phyloP scores from a whole-genome alignment of 2,113 vertebrate genomes.

The Dendrocopos noguchii region DNA sequence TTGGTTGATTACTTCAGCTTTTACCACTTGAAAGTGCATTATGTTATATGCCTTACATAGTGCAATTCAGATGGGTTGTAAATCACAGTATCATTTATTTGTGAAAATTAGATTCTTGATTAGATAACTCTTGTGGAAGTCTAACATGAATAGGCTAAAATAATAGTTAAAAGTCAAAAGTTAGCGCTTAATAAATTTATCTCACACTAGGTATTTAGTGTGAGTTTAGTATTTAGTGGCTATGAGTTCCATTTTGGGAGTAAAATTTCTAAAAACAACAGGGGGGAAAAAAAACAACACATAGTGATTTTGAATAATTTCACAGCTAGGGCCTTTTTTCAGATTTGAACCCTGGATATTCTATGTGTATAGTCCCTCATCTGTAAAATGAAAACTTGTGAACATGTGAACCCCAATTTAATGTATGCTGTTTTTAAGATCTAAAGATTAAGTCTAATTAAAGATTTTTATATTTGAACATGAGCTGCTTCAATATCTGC shows the following conservation, averaged over 20 bases:
- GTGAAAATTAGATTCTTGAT: background rate
- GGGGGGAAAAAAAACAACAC: background rate
- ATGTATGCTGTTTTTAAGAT: background rate
- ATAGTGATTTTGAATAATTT: background rate
- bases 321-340: background rate
- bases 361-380: background rate
- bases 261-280: background rate
- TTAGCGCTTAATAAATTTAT: background rate
- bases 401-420: background rate
- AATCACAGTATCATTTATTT: background rate
- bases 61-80: background rate
- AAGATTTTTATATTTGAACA: background rate
- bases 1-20: background rate
- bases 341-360: background rate
- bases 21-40: background rate
- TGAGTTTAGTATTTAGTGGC: background rate
- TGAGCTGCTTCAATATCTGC: background rate
- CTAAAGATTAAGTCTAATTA: background rate
- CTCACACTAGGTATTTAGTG: background rate
- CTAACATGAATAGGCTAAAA: background rate
- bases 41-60: background rate
- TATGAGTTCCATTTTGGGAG: background rate
- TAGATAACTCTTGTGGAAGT: background rate
- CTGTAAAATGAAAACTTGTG: background rate
- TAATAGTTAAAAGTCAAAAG: background rate